Conservation (phyloP, 2,113 vertebrate species). For the Ophthalmolycus amberensis region DNA sequence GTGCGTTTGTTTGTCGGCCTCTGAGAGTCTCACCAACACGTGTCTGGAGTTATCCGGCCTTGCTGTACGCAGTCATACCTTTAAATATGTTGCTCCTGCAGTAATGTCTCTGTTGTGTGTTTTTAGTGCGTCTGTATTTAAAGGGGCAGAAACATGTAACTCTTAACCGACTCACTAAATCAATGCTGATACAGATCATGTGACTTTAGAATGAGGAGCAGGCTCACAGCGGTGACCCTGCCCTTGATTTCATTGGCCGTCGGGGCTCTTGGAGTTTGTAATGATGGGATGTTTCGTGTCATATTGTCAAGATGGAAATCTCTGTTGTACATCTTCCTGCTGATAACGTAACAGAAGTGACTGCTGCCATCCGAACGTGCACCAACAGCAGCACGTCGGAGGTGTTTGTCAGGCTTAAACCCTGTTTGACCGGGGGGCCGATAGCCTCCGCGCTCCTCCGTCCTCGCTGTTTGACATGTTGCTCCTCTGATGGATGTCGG, state of each 20-base stretch:
- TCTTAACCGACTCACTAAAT: too few species aligned
- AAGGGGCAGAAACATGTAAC: too few species aligned
- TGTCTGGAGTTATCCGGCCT: too few species aligned
- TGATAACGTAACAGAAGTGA: neutral
- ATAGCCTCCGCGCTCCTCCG: constrained; percentile 49
- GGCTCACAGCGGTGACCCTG: too few species aligned
- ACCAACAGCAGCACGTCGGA: neutral
- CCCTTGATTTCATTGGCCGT: too few species aligned
- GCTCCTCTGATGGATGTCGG: constrained; percentile 72
- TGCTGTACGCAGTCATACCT: neutral
- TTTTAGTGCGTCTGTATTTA: neutral
- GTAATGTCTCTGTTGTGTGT: neutral
- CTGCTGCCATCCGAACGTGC: neutral
- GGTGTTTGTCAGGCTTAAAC: constrained; percentile 34
- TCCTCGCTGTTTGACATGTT: constrained; percentile 58
- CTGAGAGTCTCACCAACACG: constrained; percentile 21
- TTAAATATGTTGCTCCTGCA: neutral
- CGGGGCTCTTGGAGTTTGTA: too few species aligned
- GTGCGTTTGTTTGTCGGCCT: constrained; percentile 54
- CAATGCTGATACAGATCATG: too few species aligned
- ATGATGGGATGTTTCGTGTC: too few species aligned
- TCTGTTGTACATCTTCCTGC: neutral
- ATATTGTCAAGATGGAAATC: too few species aligned
- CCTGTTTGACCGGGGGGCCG: constrained; percentile 28
- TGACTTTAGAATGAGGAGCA: too few species aligned